Percentiles rank a stretch among this genome's conserved stretches.
These are phyloP conservation scores for Glossosoma conforme DNA, from an alignment of 1,140 invertebrate genomes.

Conservation along the genomic window DNA sequence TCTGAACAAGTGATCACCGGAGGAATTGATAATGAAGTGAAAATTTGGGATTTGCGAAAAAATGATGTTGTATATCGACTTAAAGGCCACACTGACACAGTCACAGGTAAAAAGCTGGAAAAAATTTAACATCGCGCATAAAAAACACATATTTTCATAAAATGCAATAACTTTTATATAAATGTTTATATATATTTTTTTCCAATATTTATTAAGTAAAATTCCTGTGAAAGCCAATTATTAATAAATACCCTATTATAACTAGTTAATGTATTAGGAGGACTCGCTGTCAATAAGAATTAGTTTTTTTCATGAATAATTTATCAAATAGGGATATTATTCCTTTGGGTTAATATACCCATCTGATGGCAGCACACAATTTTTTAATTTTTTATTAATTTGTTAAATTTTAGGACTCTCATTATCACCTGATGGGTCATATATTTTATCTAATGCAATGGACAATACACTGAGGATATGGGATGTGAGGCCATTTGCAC, in stretches of 20 bases:
- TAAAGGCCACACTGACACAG: conserved; percentile 86
- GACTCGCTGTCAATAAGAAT: too few species aligned
- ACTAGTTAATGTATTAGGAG: neutral
- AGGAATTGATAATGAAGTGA: conserved; percentile 97
- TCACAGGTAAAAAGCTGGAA: conserved; percentile 67
- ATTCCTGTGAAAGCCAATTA: neutral
- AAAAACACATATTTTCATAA: neutral
- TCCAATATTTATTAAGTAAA: conserved; percentile 2
- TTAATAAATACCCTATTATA: neutral
- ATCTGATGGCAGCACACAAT: too few species aligned
- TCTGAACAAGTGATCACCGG: conserved; percentile 85
- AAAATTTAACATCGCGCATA: neutral
- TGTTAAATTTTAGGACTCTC: conserved; percentile 56
- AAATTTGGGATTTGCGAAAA: conserved; percentile 96
- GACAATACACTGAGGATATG: conserved; percentile 86
- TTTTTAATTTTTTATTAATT: neutral
- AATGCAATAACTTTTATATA: neutral
- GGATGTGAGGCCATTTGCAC: conserved; percentile 77
- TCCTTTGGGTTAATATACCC: too few species aligned
- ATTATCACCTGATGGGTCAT: conserved; percentile 91
- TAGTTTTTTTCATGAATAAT: too few species aligned
- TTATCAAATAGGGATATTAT: too few species aligned
- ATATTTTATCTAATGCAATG: conserved; percentile 95
- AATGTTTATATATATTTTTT: neutral
- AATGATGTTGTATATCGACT: conserved; percentile 82